Conservation (phyloP, 2,888 invertebrate genomes). For the Tipula lateralis region DNA sequence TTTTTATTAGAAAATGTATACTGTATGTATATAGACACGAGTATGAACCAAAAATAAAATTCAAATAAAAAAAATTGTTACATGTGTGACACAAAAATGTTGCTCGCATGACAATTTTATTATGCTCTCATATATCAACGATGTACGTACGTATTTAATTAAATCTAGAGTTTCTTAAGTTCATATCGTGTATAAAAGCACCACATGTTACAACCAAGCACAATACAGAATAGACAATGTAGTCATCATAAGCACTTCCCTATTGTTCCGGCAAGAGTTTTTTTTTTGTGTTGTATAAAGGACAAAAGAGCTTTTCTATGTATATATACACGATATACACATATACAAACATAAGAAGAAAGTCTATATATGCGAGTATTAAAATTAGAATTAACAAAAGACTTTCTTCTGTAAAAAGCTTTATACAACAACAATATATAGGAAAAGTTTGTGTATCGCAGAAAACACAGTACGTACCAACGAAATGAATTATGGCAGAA, state of each 20-base stretch:
- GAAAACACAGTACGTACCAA: background rate
- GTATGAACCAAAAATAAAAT: background rate
- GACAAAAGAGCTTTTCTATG: background rate
- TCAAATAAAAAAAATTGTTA: background rate
- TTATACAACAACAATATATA: background rate
- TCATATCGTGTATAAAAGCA: background rate
- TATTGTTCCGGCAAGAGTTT: background rate
- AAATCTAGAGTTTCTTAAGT: background rate
- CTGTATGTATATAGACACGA: background rate
- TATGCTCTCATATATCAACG: background rate
- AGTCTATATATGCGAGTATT: background rate
- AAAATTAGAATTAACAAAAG: background rate
- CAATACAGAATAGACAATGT: background rate
- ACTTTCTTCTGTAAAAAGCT: background rate
- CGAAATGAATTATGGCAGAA: background rate
- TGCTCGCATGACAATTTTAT: background rate
- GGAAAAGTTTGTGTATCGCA: background rate
- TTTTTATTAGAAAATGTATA: background rate
- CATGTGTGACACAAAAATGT: constrained; percentile 1
- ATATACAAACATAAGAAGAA: background rate
- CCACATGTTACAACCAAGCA: background rate
- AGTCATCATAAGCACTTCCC: background rate
- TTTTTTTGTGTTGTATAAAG: too few species aligned
- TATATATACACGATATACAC: background rate
- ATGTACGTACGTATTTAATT: background rate